Evolutionary conservation across 2,888 invertebrate species (phyloP).

Genomic region (Chydorus sphaericus): DNA sequence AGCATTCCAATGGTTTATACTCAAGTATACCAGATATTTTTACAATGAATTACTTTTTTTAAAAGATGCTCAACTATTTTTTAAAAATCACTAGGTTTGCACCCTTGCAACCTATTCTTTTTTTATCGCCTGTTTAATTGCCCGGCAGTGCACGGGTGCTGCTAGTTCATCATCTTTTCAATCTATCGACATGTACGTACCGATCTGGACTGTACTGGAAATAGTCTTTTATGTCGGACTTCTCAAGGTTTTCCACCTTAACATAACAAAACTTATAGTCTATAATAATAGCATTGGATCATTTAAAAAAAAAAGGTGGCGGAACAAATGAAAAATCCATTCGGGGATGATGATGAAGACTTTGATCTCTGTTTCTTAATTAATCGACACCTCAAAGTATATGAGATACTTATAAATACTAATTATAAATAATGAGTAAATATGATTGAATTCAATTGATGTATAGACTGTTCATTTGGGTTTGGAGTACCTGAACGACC

Average conservation of each 20-base stretch:
- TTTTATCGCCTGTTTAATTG: slow-evolving; percentile 41
- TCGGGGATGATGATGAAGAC: slow-evolving; percentile 48
- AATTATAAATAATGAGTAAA: neutral
- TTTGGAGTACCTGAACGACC: neutral
- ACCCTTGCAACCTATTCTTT: slow-evolving; percentile 46
- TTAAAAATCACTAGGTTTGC: slow-evolving; percentile 34
- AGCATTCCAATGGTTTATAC: slow-evolving; percentile 47
- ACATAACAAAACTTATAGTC: too few relatives aligned
- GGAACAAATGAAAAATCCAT: slow-evolving; percentile 45
- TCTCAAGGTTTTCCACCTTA: slow-evolving; percentile 46
- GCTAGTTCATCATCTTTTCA: neutral
- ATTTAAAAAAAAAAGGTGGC: slow-evolving; percentile 43
- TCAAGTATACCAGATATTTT: slow-evolving; percentile 31
- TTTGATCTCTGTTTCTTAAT: slow-evolving; percentile 46
- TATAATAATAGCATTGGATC: neutral
- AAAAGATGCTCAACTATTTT: neutral
- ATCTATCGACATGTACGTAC: slow-evolving; percentile 39
- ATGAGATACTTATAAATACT: neutral
- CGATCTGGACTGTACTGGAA: slow-evolving; percentile 44
- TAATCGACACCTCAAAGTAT: slow-evolving; percentile 42
- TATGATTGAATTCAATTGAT: neutral
- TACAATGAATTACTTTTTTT: neutral
- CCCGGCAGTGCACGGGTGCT: slow-evolving; percentile 32
- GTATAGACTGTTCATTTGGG: neutral
- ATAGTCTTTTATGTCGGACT: slow-evolving; percentile 52